Evolutionary conservation across 2,888 invertebrate species (phyloP), one percentile per base, ranked within the genome.

Genomic region (Notodonta ziczac): DNA sequence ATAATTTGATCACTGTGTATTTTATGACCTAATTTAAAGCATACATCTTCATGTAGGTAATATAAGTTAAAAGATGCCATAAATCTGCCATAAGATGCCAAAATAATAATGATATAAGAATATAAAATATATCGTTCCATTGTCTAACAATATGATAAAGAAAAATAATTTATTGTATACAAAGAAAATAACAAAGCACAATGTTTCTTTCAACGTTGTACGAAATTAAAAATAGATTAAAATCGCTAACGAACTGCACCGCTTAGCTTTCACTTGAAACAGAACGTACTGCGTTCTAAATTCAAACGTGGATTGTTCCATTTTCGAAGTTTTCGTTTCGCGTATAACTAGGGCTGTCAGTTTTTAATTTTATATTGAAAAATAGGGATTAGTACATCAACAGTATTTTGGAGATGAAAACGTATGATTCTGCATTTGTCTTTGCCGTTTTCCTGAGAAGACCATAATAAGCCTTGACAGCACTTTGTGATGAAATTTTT

Each of bases 151-250:
- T 46, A n/a, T n/a, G 1, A 46, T 46, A n/a, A 46, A 46, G 13
- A 46, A 46, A 46, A 46, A 52, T 5, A 52, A 13, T 32, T 13
- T 52, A 12, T 32, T 32, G 32, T 12, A 32, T 32, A 52, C 32
- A 32, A 24, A 52, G 13, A 32, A 10, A 24, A 32, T 16, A 50
- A 50, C 8, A 16, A 32, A 52, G 52, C 24, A 32, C 42, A 56
- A 66, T 66, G 59, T 62, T 59, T 62, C 59, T 65, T 68, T 61
- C 57, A 63, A 64, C 39, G 52, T 44, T 55, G 53, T 57, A 65
- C 58, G 59, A 64, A 70, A 67, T 70, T 70, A 69, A 74, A 73
- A 77, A 73, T 61, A 70, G 61, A 74, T 72, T 74, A 72, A 69
- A 70, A 60, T 35, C 65, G 50, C 65, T 67, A 68, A 76, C 67